Percentiles rank a stretch among this genome's conserved stretches.
phyloP scores from a whole-genome alignment of 2,797 vertebrate species.

The Sebastes matsubarae region DNA sequence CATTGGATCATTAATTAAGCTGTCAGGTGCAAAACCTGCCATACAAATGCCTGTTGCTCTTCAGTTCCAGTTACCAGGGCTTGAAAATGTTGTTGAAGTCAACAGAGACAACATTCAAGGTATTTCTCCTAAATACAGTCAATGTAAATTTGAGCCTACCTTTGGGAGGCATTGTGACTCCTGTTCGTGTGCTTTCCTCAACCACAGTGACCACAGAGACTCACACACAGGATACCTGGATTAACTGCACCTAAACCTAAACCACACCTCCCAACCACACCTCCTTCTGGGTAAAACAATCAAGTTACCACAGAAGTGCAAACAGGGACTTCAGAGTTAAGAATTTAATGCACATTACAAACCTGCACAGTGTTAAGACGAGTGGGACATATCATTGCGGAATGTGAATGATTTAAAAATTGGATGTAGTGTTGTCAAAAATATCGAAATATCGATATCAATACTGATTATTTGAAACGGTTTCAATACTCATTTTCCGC shows the following conservation, averaged over 20 bases:
- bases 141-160: constrained; percentile 5
- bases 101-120: not conserved
- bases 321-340: not conserved
- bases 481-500: no score
- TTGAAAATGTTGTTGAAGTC: not conserved
- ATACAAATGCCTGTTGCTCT: no score
- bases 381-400: not conserved
- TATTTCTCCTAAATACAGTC: no score
- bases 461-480: no score
- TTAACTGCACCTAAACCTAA: constrained; percentile 1
- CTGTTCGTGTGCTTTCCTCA: not conserved
- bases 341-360: not conserved
- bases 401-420: no score
- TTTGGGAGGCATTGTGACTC: constrained; percentile 14
- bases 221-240: not conserved
- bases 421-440: no score
- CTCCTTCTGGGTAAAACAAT: not conserved
- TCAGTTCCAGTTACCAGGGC: no score
- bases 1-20: not conserved
- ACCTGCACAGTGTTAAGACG: not conserved
- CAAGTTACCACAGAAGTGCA: not conserved
- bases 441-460: no score
- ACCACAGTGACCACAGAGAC: not conserved
- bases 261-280: no score
- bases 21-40: not conserved